Conservation (phyloP, 2,797 vertebrate species). For the Etheostoma nigrum region DNA sequence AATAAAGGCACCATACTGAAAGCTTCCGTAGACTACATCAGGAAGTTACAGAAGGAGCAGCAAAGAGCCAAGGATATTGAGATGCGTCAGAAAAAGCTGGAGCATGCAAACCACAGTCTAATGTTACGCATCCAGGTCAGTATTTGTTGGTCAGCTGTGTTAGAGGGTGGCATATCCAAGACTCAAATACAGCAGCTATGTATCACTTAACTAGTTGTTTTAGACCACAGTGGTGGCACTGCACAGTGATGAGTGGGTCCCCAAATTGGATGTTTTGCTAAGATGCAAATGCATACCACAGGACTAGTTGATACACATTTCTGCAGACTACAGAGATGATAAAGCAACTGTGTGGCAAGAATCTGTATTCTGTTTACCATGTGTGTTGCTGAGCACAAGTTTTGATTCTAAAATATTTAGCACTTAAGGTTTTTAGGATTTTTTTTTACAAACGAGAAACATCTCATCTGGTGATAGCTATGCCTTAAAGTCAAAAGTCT, state of each 20-base stretch:
- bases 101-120: conserved; percentile 90
- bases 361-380: neutral
- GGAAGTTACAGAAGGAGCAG: conserved; percentile 94
- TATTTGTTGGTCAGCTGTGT: conserved; percentile 2
- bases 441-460: neutral
- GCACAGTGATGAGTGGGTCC: too few species aligned
- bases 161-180: neutral
- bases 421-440: neutral
- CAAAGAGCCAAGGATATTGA: conserved; percentile 91
- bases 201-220: neutral
- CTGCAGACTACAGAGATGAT: neutral
- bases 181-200: neutral
- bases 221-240: too few species aligned
- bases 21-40: conserved; percentile 94
- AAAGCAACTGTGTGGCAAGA: neutral
- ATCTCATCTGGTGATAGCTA: neutral
- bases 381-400: too few species aligned
- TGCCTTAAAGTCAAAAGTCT: neutral
- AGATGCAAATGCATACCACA: neutral
- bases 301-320: neutral
- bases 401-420: neutral
- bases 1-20: conserved; percentile 96
- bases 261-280: too few species aligned
- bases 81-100: conserved; percentile 90
- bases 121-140: conserved; percentile 91